These are phyloP conservation scores for Rhopilema esculentum DNA, from an alignment of 30 jellyfish, hydroid and myxozoan species.

Conservation along the genomic window DNA sequence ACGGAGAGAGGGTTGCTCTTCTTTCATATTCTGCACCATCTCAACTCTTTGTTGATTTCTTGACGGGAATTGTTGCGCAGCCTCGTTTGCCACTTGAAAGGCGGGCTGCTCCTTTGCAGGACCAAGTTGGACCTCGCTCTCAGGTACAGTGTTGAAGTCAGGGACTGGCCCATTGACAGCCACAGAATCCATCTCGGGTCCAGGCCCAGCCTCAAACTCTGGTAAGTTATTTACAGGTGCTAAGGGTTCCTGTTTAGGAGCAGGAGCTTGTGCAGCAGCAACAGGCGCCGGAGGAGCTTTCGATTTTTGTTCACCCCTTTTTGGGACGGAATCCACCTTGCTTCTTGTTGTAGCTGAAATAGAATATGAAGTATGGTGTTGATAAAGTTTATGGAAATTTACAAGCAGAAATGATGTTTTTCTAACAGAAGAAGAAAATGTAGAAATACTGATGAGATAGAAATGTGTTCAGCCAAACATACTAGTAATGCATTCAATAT, in stretches of 20 bases:
- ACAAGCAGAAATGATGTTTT: too few relatives aligned
- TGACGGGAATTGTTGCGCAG: conserved; percentile 10
- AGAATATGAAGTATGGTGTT: neutral
- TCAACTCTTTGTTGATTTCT: conserved; percentile 3
- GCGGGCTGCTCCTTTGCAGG: conserved; percentile 49
- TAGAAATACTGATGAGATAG: too few relatives aligned
- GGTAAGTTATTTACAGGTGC: conserved; percentile 21
- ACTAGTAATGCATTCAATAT: too few relatives aligned
- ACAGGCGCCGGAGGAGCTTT: conserved; percentile 16
- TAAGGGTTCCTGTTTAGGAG: conserved; percentile 12
- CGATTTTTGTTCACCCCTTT: conserved; percentile 23
- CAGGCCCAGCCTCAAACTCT: conserved; percentile 50
- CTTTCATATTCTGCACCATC: neutral
- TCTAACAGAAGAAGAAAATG: too few relatives aligned
- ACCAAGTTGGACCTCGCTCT: conserved; percentile 51
- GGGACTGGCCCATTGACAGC: conserved; percentile 22
- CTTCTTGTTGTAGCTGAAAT: conserved; percentile 58
- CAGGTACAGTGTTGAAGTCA: conserved; percentile 7
- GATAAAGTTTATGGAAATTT: too few relatives aligned
- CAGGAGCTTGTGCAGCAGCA: conserved; percentile 3
- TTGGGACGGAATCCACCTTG: conserved; percentile 59
- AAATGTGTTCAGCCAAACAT: too few relatives aligned
- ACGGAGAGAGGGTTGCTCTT: conserved; percentile 43
- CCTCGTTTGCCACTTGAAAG: neutral
- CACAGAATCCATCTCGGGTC: conserved; percentile 19